Evolutionary conservation across 2,888 invertebrate species (phyloP).

Genomic region (Drosophila paranaensis): DNA sequence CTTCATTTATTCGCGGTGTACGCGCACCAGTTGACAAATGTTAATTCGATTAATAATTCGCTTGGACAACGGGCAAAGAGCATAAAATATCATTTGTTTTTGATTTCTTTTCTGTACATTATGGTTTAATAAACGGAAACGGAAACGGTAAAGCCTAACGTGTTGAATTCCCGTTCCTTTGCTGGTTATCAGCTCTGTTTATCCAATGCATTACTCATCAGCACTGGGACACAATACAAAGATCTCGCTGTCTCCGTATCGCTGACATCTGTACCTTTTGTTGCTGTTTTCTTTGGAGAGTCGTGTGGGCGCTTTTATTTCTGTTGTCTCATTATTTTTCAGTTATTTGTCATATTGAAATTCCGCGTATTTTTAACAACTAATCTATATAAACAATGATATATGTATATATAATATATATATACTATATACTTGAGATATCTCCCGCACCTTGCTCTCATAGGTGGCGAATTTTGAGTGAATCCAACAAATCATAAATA

Average conservation of each 20-base stretch:
- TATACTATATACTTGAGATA: background rate
- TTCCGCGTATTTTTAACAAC: background rate
- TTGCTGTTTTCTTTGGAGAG: constrained; percentile 4
- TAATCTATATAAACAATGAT: constrained; percentile 7
- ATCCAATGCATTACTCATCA: constrained; percentile 59
- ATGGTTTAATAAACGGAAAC: constrained; percentile 6
- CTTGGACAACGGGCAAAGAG: constrained; percentile 19
- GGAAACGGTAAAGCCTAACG: constrained; percentile 11
- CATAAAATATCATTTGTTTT: background rate
- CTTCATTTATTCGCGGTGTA: background rate
- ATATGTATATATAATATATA: constrained; percentile 33
- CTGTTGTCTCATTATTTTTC: constrained; percentile 2
- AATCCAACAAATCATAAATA: constrained; percentile 33
- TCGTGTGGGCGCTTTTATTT: constrained; percentile 29
- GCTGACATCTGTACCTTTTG: constrained; percentile 13
- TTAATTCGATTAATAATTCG: constrained; percentile 38
- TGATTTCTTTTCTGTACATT: constrained; percentile 3
- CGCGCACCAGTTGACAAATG: constrained; percentile 18
- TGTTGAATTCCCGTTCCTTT: constrained; percentile 17
- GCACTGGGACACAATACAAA: constrained; percentile 25
- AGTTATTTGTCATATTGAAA: background rate
- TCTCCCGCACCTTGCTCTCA: background rate
- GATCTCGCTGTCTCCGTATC: constrained; percentile 24
- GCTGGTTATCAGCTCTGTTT: constrained; percentile 8
- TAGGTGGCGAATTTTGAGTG: constrained; percentile 22